Conservation (phyloP, 1,140 invertebrate genomes). For the Oppia nitens region DNA sequence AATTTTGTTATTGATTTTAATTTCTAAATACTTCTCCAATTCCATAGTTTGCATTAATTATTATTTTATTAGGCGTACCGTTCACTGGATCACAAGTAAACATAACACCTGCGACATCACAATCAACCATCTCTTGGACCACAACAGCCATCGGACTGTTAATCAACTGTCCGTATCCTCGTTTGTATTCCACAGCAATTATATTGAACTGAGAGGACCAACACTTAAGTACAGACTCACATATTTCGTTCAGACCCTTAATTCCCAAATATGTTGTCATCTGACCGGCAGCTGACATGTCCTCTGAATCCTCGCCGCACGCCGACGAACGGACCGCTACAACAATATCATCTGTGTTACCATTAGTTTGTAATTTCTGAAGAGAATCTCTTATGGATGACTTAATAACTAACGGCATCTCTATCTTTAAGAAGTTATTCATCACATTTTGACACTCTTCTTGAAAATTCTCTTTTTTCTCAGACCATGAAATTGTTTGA, state of each 20-base stretch:
- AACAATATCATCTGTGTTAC: neutral
- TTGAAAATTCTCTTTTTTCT: neutral
- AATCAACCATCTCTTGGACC: slow-evolving; percentile 54
- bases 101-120: slow-evolving; percentile 54
- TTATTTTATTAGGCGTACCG: slow-evolving; percentile 43
- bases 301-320: slow-evolving; percentile 51
- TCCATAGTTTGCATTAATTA: slow-evolving; percentile 63
- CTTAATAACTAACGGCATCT: neutral
- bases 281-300: slow-evolving; percentile 63
- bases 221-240: slow-evolving; percentile 43
- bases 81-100: slow-evolving; percentile 56
- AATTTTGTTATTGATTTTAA: slow-evolving; percentile 19
- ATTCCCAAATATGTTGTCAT: slow-evolving; percentile 56
- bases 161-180: slow-evolving; percentile 44
- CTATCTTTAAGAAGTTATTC: neutral
- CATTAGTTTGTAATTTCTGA: neutral
- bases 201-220: slow-evolving; percentile 61
- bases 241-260: slow-evolving; percentile 28
- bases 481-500: neutral
- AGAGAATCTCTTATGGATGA: neutral
- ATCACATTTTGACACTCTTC: neutral
- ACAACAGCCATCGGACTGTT: slow-evolving; percentile 53
- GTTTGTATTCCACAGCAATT: slow-evolving; percentile 52
- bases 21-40: slow-evolving; percentile 52
- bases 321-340: slow-evolving; percentile 45